Percentiles rank a stretch among this genome's conserved stretches.
phyloP scores from a whole-genome alignment of 2,888 invertebrate species.

The Eucera pruinosa region DNA sequence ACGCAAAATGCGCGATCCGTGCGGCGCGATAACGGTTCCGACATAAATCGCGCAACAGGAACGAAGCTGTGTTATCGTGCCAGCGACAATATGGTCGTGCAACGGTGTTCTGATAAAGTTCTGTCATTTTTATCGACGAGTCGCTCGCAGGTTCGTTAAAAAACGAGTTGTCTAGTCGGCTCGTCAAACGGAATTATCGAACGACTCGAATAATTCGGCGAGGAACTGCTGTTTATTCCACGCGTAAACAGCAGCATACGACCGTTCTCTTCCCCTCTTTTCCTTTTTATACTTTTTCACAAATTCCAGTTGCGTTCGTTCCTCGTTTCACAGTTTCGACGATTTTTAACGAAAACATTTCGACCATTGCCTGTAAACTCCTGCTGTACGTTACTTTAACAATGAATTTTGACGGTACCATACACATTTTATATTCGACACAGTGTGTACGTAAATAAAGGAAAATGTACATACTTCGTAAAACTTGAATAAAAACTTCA shows the following conservation, averaged over 20 bases:
- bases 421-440: no score
- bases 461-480: no score
- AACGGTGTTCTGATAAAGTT: slow-evolving; percentile 67
- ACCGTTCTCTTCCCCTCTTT: neutral
- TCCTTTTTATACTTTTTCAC: no score
- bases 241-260: slow-evolving; percentile 27
- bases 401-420: no score
- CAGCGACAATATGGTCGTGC: slow-evolving; percentile 59
- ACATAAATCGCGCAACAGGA: slow-evolving; percentile 68
- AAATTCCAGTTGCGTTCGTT: slow-evolving; percentile 15
- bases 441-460: no score
- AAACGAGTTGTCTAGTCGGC: slow-evolving; percentile 50
- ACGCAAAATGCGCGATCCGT: slow-evolving; percentile 52
- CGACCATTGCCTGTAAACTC: no score
- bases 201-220: slow-evolving; percentile 22
- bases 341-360: slow-evolving; percentile 8
- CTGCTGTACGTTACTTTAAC: no score
- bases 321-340: slow-evolving; percentile 13
- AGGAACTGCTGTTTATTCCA: slow-evolving; percentile 54
- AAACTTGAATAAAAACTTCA: no score
- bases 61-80: slow-evolving; percentile 60
- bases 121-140: slow-evolving; percentile 73
- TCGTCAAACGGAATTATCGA: slow-evolving; percentile 64
- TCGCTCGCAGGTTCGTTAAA: slow-evolving; percentile 69
- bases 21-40: slow-evolving; percentile 58